These are phyloP conservation scores for Phallusia fumigata DNA, from an alignment of 23 tunicate genomes.

Conservation along the genomic window DNA sequence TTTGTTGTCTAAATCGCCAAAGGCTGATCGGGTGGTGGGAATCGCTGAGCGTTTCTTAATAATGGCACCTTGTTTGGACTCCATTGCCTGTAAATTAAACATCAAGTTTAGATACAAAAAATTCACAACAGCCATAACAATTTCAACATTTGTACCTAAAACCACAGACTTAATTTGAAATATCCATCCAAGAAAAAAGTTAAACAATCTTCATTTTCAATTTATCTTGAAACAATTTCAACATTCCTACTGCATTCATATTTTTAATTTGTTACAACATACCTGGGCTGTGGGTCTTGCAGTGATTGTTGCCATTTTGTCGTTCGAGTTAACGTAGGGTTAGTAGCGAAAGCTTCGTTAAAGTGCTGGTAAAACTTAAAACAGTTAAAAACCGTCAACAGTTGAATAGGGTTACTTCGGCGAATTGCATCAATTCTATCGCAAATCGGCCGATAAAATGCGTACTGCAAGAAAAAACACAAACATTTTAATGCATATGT, in stretches of 20 bases:
- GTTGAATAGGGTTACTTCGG: not conserved
- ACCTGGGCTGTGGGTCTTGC: slow-evolving; percentile 22
- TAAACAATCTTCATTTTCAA: too few relatives aligned
- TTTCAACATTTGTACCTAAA: too few relatives aligned
- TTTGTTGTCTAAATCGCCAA: slow-evolving; percentile 46
- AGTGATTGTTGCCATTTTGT: slow-evolving; percentile 12
- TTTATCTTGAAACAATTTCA: too few relatives aligned
- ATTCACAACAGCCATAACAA: too few relatives aligned
- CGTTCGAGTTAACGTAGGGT: not conserved
- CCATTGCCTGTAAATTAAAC: not conserved
- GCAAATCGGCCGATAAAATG: not conserved
- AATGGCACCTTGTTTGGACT: slow-evolving; percentile 42
- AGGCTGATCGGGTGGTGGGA: slow-evolving; percentile 53
- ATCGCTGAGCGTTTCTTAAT: slow-evolving; percentile 72
- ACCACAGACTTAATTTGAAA: too few relatives aligned
- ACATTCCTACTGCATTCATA: too few relatives aligned
- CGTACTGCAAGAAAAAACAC: not conserved
- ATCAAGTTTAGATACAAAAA: not conserved
- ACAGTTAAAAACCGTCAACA: slow-evolving; percentile 3
- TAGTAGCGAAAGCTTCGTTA: not conserved
- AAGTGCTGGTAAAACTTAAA: slow-evolving; percentile 10
- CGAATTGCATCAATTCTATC: slow-evolving; percentile 10
- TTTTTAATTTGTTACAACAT: not conserved
- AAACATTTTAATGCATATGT: not conserved
- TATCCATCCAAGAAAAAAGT: too few relatives aligned